Base-by-base conservation (phyloP, 2,888 invertebrate genomes). In the Epinotia nisella region DNA sequence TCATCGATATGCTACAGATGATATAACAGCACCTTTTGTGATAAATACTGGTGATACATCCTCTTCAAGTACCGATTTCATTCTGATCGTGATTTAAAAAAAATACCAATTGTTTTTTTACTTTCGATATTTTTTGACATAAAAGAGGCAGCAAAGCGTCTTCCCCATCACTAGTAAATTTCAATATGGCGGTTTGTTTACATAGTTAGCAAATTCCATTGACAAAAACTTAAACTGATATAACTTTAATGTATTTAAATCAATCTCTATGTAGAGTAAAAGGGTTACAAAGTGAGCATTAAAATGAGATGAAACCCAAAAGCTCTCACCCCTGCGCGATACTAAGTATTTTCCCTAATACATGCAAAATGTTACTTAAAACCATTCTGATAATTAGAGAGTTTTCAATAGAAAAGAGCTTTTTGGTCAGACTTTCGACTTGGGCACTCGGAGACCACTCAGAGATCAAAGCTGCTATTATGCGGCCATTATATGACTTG, bases 401-500 rank as follows among this genome's bases (percentile, higher is more conserved):
- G 41, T 41, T 66, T 41, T 56, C 21, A 21, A 66, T 24, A 56
- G 21, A 56, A 66, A 56, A 66, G 55, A 56, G 66, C 39, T 66
- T 66, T 65, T 41, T 66, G 66, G 66, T 66, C 41, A 56, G 49
- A 66, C 55, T 66, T 66, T 66, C 56, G 66, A 66, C 55, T 66
- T 39, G 29, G 24, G 53, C 41, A 53, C 53, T 53, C 35, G 19
- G 53, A 11, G 41, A 24, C 55, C 66, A 41, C 66, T 66, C 21
- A 21, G n/a, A 66, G 66, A 66, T 66, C 66, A 66, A 66, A 66
- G 66, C 55, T n/a, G 55, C 66, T 41, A 66, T 66, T 56, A 56
- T 66, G n/a, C 13, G 10, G 19, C 66, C 66, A 41, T 66, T 66
- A 66, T 66, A 41, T 13, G 66, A 56, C 66, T 66, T 51, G 55